A percentile compares a stretch with the other conserved stretches of the same genome.
These are phyloP conservation scores for Typhlomys cinereus DNA, from an alignment of 2,113 vertebrate genomes.

Conservation along the genomic window DNA sequence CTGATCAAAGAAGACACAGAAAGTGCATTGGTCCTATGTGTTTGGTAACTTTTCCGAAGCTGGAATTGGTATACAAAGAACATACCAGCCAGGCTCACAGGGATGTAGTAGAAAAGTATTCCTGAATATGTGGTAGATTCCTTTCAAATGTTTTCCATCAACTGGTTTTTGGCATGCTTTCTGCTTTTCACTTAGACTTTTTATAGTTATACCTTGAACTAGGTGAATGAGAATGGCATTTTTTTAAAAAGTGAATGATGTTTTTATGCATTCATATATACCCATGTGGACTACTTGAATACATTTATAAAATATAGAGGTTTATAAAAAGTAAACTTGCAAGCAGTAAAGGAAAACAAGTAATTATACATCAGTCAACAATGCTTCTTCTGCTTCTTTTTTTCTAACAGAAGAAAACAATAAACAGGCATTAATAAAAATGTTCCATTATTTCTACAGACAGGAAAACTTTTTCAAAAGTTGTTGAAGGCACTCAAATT, in stretches of 20 bases:
- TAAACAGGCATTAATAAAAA: conserved; percentile 87
- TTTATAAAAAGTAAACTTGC: background rate
- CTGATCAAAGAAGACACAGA: conserved; percentile 54
- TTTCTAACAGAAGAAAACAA: conserved; percentile 80
- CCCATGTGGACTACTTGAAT: background rate
- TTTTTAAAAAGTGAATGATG: conserved; percentile 8
- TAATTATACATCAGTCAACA: conserved; percentile 76
- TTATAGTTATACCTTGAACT: conserved; percentile 69
- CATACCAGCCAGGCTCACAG: conserved; percentile 41
- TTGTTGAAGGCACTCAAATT: conserved; percentile 83
- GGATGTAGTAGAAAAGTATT: conserved; percentile 64
- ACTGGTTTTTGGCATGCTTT: background rate
- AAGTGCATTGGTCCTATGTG: conserved; percentile 18
- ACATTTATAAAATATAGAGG: background rate
- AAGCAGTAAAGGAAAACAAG: conserved; percentile 63
- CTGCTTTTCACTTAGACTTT: conserved; percentile 71
- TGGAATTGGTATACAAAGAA: conserved; percentile 55
- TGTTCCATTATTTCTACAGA: conserved; percentile 75
- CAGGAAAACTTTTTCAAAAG: conserved; percentile 84
- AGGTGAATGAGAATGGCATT: conserved; percentile 38
- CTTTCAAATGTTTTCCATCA: conserved; percentile 63
- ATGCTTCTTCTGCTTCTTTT: conserved; percentile 81
- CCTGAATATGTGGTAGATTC: conserved; percentile 66
- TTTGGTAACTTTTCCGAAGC: conserved; percentile 57
- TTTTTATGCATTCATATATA: background rate